Base-by-base conservation (phyloP, 2,797 vertebrate species). In the Anguilla anguilla region DNA sequence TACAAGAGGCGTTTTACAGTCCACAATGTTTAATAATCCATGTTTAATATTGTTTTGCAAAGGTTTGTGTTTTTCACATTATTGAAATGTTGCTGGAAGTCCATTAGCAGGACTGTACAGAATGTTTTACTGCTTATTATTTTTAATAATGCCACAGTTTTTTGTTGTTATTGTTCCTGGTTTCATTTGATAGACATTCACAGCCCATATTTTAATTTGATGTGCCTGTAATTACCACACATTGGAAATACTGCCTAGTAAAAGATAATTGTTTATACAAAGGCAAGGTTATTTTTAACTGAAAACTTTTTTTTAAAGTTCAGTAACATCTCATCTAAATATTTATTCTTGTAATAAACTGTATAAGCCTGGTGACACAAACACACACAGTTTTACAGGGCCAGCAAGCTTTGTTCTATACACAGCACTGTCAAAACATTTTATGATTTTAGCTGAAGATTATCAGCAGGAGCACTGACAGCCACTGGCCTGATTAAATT, bases 141-240 rank as follows among this genome's bases (percentile, higher is more conserved):
- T 82, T 51, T 82, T 51, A 82, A 82, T 82, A 49, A 82, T 51
- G 79, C 22, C 35, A 19, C 22, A n/a, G 19, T 82, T 82, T 49
- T 25, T 77, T 43, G 17, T 46, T 79, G 35, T 22, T 79, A 39
- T 79, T 69, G 64, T 10, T 69, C 15, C 43, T 51, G 46, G 43
- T 82, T 82, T 49, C 43, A 82, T 82, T n/a, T 51, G 19, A 49
- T 46, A 49, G 77, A 22, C 43, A 82, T 82, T 49, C 25, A n/a
- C 19, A 25, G 22, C 79, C 43, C 46, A 51, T 82, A 51, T 79
- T 79, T 79, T 9, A 19, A 22, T 79, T 79, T 79, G 17, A 79
- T 79, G 35, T 43, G 74, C 39, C 39, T 19, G 6, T 79, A 79
- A 46, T 79, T 43, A 43, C 39, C 74, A 22, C 74, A 43, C 19